Conservation (phyloP, 1,140 invertebrate genomes). For the Lepidostoma basale region DNA sequence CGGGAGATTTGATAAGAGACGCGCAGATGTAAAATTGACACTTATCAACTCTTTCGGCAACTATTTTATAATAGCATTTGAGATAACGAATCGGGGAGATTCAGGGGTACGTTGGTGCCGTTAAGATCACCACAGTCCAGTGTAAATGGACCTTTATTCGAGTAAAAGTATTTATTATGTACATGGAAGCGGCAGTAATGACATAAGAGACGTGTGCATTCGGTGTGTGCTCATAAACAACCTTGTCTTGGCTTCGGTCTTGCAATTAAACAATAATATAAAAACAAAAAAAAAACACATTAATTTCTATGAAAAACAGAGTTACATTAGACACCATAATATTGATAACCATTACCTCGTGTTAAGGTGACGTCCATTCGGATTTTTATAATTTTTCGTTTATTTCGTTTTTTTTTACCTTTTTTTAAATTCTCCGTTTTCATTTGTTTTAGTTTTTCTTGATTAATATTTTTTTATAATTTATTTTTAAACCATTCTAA, state of each 20-base stretch:
- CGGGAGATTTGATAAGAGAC: too few relatives aligned
- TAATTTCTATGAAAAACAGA: constrained; percentile 46
- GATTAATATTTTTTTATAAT: constrained; percentile 16
- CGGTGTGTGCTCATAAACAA: constrained; percentile 42
- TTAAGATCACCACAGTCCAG: too few relatives aligned
- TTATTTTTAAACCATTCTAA: constrained; percentile 11
- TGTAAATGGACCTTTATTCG: too few relatives aligned
- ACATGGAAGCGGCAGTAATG: too few relatives aligned
- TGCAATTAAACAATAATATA: constrained; percentile 37
- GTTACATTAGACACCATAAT: constrained; percentile 46
- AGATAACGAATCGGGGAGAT: too few relatives aligned
- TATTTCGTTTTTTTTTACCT: background rate
- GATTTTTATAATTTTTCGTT: constrained; percentile 20
- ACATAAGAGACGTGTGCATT: constrained; percentile 41
- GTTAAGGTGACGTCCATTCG: constrained; percentile 37
- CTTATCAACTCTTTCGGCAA: too few relatives aligned
- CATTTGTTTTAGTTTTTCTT: background rate
- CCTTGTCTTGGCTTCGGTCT: constrained; percentile 46
- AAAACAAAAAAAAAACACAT: constrained; percentile 44
- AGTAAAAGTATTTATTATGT: too few relatives aligned
- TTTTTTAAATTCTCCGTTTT: background rate
- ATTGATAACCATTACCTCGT: constrained; percentile 43
- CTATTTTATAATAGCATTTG: too few relatives aligned
- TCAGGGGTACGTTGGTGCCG: too few relatives aligned
- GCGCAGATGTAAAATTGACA: too few relatives aligned